Percentiles rank a stretch among this genome's conserved stretches.
phyloP scores from a whole-genome alignment of 1,140 invertebrate species.

The Diplogasteroides magnus region DNA sequence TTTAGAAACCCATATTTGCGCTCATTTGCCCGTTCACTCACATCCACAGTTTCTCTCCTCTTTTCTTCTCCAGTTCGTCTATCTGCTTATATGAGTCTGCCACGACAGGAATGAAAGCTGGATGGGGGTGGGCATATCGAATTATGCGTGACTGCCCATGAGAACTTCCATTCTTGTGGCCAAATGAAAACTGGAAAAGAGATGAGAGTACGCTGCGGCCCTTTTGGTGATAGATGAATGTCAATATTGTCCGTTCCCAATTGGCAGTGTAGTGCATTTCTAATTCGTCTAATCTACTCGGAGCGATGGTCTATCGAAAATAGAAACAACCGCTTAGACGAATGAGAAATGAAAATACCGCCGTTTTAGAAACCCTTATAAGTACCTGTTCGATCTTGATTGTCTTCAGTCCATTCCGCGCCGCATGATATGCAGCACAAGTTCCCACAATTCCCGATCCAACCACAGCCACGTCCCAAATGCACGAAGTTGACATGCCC shows the following conservation, averaged over 20 bases:
- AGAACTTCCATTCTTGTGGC: conserved; percentile 27
- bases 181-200: conserved; percentile 19
- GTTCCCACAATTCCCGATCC: conserved; percentile 29
- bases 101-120: conserved; percentile 20
- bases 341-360: too few species aligned
- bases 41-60: conserved; percentile 22
- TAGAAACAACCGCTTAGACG: too few species aligned
- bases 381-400: conserved; percentile 21
- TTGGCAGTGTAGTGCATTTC: too few species aligned
- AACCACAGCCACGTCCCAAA: conserved; percentile 27
- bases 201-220: too few species aligned
- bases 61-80: conserved; percentile 17
- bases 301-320: too few species aligned
- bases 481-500: too few species aligned
- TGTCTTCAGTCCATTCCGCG: conserved; percentile 17
- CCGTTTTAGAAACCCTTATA: too few species aligned
- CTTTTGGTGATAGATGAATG: too few species aligned
- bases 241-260: too few species aligned
- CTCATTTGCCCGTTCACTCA: too few species aligned
- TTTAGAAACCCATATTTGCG: too few species aligned
- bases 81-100: conserved; percentile 23
- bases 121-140: conserved; percentile 22
- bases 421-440: conserved; percentile 25
- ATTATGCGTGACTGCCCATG: conserved; percentile 20
- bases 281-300: too few species aligned